These are phyloP conservation scores for Uropetala carovei DNA, from an alignment of 2,888 invertebrate genomes.

Conservation along the genomic window DNA sequence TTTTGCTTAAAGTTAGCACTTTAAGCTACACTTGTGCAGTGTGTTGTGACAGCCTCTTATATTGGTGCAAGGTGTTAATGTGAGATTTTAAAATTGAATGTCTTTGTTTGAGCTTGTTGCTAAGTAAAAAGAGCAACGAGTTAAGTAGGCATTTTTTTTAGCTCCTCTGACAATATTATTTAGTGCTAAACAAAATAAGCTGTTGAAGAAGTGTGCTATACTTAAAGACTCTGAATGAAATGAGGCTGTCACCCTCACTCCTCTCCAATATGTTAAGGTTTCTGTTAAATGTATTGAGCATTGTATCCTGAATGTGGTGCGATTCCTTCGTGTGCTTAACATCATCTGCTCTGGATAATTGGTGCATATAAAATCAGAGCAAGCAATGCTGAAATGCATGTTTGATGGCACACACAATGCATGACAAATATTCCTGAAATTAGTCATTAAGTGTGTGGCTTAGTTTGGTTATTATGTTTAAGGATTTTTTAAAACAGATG, in stretches of 20 bases:
- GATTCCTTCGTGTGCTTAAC: constrained; percentile 47
- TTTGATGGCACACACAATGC: constrained; percentile 14
- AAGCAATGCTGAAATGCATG: neutral
- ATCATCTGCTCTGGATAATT: constrained; percentile 36
- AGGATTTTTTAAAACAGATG: constrained; percentile 10
- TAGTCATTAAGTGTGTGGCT: constrained; percentile 23
- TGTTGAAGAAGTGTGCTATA: neutral
- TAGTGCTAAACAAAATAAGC: neutral
- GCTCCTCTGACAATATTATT: neutral
- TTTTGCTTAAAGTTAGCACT: constrained; percentile 35
- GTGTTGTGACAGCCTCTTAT: constrained; percentile 40
- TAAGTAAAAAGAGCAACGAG: too few species aligned
- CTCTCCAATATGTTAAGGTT: constrained; percentile 6
- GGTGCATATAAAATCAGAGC: neutral
- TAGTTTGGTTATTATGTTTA: neutral
- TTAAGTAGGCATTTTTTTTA: too few species aligned
- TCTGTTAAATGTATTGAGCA: neutral
- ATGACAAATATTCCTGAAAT: constrained; percentile 12
- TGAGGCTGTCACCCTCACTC: constrained; percentile 27
- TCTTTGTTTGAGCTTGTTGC: too few species aligned
- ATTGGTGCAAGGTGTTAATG: neutral
- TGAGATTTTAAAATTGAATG: too few species aligned
- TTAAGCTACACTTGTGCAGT: neutral
- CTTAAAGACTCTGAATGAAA: neutral
- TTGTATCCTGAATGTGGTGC: constrained; percentile 48